These are phyloP conservation scores for Paramormyrops kingsleyae DNA, from an alignment of 2,113 vertebrate genomes.

Conservation along the genomic window DNA sequence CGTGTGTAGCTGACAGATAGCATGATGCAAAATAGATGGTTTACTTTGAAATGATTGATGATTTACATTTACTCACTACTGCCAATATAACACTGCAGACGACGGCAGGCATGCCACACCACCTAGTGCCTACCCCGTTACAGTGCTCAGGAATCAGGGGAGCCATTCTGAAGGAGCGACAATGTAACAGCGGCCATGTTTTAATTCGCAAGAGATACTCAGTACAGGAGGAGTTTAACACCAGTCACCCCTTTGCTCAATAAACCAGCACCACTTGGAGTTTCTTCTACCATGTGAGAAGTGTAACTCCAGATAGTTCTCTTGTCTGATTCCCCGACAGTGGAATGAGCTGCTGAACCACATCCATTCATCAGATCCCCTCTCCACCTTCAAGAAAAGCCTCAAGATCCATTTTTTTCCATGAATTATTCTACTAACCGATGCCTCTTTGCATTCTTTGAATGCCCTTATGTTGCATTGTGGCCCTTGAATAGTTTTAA, in stretches of 20 bases:
- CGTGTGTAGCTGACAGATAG: neutral
- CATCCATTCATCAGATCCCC: neutral
- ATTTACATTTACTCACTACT: neutral
- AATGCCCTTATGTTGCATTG: neutral
- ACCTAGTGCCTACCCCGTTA: neutral
- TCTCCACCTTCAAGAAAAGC: neutral
- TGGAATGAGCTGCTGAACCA: neutral
- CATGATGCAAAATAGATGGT: neutral
- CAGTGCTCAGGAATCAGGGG: neutral
- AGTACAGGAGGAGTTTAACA: neutral
- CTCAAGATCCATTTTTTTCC: neutral
- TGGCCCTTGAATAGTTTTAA: neutral
- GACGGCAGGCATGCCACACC: neutral
- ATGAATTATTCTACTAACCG: neutral
- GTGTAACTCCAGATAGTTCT: neutral
- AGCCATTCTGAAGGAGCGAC: neutral
- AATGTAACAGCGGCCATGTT: neutral
- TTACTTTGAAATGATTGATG: neutral
- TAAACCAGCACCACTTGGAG: neutral
- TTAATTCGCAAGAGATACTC: neutral
- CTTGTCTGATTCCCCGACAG: neutral
- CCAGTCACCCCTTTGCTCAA: neutral
- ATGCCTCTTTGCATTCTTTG: neutral
- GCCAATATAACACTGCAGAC: neutral
- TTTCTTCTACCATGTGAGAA: neutral